Percentiles rank a stretch among this genome's conserved stretches.
Conservation (phyloP, 2,888 invertebrate species). For the Mythimna ferrago region DNA sequence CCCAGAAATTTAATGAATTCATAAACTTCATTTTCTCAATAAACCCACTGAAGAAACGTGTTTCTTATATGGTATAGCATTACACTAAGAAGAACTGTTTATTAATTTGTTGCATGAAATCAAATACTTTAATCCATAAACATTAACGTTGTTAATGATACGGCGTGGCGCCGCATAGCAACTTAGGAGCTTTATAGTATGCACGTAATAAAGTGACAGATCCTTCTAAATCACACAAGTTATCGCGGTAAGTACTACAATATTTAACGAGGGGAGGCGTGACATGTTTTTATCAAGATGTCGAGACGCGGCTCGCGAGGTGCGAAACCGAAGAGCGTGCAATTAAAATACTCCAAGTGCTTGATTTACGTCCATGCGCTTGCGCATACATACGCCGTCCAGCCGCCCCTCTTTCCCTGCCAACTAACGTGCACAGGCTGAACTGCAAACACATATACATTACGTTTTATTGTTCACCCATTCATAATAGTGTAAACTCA, state of each 20-base stretch:
- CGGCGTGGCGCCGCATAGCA: constrained; percentile 46
- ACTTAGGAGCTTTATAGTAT: constrained; percentile 51
- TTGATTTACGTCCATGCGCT: constrained; percentile 73
- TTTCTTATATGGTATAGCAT: constrained; percentile 28
- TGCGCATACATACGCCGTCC: constrained; percentile 39
- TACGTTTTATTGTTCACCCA: constrained; percentile 67
- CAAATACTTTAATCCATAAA: constrained; percentile 51
- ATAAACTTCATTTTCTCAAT: constrained; percentile 27
- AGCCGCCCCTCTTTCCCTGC: neutral
- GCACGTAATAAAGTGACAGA: constrained; percentile 61
- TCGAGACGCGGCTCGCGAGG: constrained; percentile 72
- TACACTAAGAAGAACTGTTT: constrained; percentile 12
- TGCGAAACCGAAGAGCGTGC: constrained; percentile 75
- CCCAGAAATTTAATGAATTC: constrained; percentile 11
- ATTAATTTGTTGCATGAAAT: constrained; percentile 42
- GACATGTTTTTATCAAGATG: constrained; percentile 75
- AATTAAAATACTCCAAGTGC: constrained; percentile 75
- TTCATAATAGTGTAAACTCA: constrained; percentile 69
- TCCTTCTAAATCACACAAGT: constrained; percentile 72
- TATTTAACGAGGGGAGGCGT: constrained; percentile 73
- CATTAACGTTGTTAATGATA: constrained; percentile 55
- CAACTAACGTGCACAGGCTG: constrained; percentile 37
- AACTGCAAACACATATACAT: constrained; percentile 58
- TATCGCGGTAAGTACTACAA: constrained; percentile 71
- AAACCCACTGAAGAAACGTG: constrained; percentile 7